These are phyloP conservation scores for Clarias macrocephalus DNA, from an alignment of 2,113 vertebrate genomes.

Conservation along the genomic window DNA sequence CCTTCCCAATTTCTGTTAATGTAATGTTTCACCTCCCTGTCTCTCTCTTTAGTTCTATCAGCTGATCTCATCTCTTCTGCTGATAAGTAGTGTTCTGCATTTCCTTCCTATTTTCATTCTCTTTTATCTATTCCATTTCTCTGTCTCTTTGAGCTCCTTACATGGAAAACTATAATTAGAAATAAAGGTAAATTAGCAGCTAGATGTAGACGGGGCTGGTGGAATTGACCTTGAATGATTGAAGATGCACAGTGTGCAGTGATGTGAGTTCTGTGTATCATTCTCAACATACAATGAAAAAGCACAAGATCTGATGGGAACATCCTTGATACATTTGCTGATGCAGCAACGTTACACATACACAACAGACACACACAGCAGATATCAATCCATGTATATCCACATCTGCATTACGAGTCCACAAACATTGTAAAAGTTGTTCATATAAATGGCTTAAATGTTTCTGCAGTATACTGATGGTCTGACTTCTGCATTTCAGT, in stretches of 20 bases:
- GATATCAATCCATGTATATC: background rate
- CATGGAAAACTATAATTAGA: background rate
- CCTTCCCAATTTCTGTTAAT: background rate
- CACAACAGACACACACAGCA: background rate
- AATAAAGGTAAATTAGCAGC: background rate
- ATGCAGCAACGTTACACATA: slow-evolving; percentile 63
- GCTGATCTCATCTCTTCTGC: background rate
- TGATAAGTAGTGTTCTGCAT: background rate
- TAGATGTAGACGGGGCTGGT: slow-evolving; percentile 47
- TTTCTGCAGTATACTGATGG: background rate
- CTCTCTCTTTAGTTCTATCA: background rate
- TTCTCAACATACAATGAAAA: slow-evolving; percentile 53
- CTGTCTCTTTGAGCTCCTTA: background rate
- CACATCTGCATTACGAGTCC: slow-evolving; percentile 59
- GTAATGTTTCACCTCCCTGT: background rate
- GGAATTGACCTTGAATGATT: slow-evolving; percentile 58
- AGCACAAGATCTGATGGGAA: slow-evolving; percentile 52
- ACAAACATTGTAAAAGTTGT: background rate
- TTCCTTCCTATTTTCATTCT: background rate
- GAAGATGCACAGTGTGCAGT: slow-evolving; percentile 56
- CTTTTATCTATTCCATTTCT: background rate
- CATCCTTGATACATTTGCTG: slow-evolving; percentile 69
- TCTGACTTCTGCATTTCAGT: background rate
- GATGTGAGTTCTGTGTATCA: slow-evolving; percentile 67
- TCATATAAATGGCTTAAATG: slow-evolving; percentile 21